These are phyloP conservation scores for Crax fasciolata DNA, from an alignment of 2,797 vertebrate species.

Conservation along the genomic window DNA sequence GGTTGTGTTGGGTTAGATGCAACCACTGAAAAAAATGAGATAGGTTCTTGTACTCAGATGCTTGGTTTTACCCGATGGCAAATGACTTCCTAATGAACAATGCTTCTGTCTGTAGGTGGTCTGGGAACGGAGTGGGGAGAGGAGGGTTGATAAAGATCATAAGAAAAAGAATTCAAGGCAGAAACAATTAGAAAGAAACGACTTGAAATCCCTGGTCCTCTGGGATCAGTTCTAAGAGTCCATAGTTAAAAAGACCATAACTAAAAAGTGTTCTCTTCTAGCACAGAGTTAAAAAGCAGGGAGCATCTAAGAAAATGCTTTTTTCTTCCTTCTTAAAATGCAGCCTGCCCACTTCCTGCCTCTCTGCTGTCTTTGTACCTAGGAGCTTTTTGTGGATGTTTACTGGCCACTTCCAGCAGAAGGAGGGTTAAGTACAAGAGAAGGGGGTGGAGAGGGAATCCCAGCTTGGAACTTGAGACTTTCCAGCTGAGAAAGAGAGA, in stretches of 20 bases:
- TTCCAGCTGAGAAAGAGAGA: conserved; percentile 79
- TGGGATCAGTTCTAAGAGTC: background rate
- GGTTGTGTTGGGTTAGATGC: background rate
- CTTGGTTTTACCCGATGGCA: background rate
- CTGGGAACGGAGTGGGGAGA: background rate
- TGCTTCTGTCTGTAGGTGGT: background rate
- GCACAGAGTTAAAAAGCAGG: background rate
- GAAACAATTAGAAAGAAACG: background rate
- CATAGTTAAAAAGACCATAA: background rate
- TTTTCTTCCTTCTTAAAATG: background rate
- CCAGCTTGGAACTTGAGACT: conserved; percentile 82
- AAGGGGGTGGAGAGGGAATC: conserved; percentile 82
- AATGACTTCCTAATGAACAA: background rate
- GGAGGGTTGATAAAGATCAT: background rate
- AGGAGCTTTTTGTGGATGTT: background rate
- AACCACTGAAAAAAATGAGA: background rate
- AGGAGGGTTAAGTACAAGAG: conserved; percentile 80
- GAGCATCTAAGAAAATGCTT: background rate
- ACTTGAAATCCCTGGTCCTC: background rate
- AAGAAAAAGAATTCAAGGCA: background rate
- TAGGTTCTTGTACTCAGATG: background rate
- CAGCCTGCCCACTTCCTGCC: background rate
- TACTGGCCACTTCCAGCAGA: conserved; percentile 56
- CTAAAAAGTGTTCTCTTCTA: background rate
- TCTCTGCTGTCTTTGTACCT: background rate